Evolutionary conservation across 2,113 vertebrate genomes (phyloP).

Genomic region (Rhabdomys dilectus): DNA sequence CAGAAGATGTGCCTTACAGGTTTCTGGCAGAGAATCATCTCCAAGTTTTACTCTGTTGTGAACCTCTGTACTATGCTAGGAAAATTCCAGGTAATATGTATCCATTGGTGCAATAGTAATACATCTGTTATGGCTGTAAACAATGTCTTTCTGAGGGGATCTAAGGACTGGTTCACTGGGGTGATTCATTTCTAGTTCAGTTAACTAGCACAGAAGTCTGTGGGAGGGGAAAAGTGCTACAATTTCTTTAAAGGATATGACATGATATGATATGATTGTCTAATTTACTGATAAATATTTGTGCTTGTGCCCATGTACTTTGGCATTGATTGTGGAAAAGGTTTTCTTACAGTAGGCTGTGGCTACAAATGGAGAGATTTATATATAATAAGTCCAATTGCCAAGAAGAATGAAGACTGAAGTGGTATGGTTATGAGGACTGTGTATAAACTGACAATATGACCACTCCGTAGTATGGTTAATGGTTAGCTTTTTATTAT

Average conservation of each 20-base stretch:
- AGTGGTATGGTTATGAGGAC: background rate
- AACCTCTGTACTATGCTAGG: background rate
- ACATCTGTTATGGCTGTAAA: background rate
- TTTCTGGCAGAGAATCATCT: background rate
- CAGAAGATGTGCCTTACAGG: background rate
- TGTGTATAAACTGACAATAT: background rate
- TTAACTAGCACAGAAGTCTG: background rate
- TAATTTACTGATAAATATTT: background rate
- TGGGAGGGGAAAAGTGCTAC: background rate
- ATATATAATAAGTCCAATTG: background rate
- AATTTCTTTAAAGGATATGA: background rate
- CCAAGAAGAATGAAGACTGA: background rate
- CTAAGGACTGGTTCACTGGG: background rate
- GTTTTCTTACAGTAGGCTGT: background rate
- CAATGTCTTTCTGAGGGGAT: background rate
- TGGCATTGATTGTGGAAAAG: background rate
- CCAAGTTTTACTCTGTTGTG: background rate
- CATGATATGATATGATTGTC: background rate
- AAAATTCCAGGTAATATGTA: background rate
- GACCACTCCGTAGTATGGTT: background rate
- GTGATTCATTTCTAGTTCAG: background rate
- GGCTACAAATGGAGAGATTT: background rate
- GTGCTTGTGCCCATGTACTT: background rate
- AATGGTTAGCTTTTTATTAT: background rate
- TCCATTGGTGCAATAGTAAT: background rate